phyloP scores from a whole-genome alignment of 2,797 vertebrate genomes.

The Oryzias dopingdopingensis region DNA sequence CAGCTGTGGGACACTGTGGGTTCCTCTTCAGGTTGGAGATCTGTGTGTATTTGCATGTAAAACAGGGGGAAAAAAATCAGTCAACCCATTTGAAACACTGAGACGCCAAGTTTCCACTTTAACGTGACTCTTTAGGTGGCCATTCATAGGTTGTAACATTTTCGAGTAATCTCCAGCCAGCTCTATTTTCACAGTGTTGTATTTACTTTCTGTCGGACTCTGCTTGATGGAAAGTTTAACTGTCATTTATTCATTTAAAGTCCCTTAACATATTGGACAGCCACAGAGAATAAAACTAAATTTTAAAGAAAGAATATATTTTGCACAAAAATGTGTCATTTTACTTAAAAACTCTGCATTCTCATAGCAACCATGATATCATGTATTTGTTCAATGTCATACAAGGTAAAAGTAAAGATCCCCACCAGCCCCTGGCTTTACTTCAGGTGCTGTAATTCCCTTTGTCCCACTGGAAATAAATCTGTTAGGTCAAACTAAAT shows the following conservation, averaged over 20 bases:
- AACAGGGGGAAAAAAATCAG: background rate
- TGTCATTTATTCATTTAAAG: too few species aligned
- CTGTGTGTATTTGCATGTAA: background rate
- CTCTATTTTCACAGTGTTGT: too few species aligned
- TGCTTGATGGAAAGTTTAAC: too few species aligned
- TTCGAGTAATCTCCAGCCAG: too few species aligned
- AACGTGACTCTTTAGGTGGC: background rate
- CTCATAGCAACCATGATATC: slow-evolving; percentile 1
- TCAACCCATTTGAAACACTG: background rate
- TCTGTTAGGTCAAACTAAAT: slow-evolving; percentile 35
- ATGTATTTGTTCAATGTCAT: slow-evolving; percentile 23
- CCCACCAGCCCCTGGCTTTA: background rate
- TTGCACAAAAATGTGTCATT: too few species aligned
- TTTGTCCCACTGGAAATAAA: slow-evolving; percentile 14
- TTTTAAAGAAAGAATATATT: too few species aligned
- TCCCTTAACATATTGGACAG: too few species aligned
- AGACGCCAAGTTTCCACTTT: slow-evolving; percentile 6
- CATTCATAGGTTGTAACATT: too few species aligned
- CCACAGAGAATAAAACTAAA: too few species aligned
- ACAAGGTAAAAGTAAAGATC: slow-evolving; percentile 19
- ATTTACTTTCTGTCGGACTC: too few species aligned
- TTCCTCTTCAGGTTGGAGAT: slow-evolving; percentile 2
- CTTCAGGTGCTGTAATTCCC: slow-evolving; percentile 15
- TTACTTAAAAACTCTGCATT: background rate
- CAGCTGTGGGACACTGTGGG: slow-evolving; percentile 11